phyloP scores from a whole-genome alignment of 2,797 vertebrate genomes.

The Liasis olivaceus region DNA sequence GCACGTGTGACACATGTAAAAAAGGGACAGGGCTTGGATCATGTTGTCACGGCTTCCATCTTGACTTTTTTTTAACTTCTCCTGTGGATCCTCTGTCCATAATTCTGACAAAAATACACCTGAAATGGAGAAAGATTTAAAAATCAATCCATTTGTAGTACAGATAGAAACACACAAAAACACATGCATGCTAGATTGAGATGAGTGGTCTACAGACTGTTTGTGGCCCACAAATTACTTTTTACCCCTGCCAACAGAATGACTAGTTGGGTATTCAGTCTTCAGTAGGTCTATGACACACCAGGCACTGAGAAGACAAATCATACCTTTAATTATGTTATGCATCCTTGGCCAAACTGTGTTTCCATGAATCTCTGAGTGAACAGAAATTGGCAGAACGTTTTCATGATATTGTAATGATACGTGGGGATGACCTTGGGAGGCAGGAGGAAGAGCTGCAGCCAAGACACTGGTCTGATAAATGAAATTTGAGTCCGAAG shows the following conservation, averaged over 20 bases:
- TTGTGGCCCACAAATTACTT: neutral
- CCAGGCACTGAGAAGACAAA: neutral
- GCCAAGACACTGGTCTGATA: neutral
- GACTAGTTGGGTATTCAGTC: neutral
- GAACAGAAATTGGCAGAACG: neutral
- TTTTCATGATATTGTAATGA: neutral
- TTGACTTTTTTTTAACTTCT: neutral
- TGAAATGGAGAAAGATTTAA: neutral
- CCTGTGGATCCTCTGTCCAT: neutral
- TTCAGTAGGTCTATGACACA: neutral
- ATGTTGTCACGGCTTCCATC: neutral
- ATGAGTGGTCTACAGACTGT: neutral
- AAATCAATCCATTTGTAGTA: neutral
- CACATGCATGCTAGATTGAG: neutral
- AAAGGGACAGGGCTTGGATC: neutral
- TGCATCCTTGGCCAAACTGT: neutral
- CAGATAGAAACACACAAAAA: neutral
- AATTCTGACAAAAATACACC: neutral
- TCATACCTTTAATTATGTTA: neutral
- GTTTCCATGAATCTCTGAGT: neutral
- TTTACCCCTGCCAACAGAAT: neutral
- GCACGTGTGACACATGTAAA: neutral
- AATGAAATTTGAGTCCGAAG: too few relatives aligned
- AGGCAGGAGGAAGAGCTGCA: neutral
- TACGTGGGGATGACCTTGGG: neutral